Base-by-base conservation (phyloP, 2,888 invertebrate genomes). In the Drosophila conformis region DNA sequence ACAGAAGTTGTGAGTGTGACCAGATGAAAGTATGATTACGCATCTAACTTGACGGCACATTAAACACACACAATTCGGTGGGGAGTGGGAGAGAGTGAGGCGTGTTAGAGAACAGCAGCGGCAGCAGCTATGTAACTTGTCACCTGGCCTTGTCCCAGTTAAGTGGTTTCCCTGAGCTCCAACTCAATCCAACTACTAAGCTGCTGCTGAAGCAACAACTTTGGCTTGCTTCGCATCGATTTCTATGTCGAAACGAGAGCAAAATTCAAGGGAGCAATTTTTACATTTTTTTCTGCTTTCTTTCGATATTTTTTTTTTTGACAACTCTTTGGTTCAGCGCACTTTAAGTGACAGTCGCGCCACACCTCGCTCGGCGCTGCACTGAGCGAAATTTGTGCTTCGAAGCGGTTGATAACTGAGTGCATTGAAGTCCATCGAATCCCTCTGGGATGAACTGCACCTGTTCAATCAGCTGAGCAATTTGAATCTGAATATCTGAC, bases 251-350 rank as follows among this genome's bases (percentile, higher is more conserved):
- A 36, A 54, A 25, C 10, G 35, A 18, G 25, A 53, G 59, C 18
- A 59, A 59, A 58, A 69, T 46, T 51, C 77, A 60, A 60, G 63
- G 59, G 31, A 36, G 33, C 62, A 65, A 65, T 73, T 66, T 76
- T 82, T 73, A 33, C 33, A 33, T 33, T 70, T 67, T 67, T 21
- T 21, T 7, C 7, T 4, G 13, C 33, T 33, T 72, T 67, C 69
- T 21, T 21, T 13, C 3, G 3, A 21, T 3, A n/a, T 42, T 13
- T 46, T 21, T 15, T 78, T 78, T 74, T 75, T 68, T 73, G 80
- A 71, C 74, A 75, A 71, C 87, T 72, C 74, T 83, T 83, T 88
- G 81, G 83, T 67, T 80, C 65, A 74, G 82, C 72, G 80, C 83
- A 85, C 76, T 85, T 79, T 69, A 82, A 87, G 80, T 87, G 87